Base-by-base conservation (phyloP, 2,113 vertebrate genomes). In the Eclectus roratus region DNA sequence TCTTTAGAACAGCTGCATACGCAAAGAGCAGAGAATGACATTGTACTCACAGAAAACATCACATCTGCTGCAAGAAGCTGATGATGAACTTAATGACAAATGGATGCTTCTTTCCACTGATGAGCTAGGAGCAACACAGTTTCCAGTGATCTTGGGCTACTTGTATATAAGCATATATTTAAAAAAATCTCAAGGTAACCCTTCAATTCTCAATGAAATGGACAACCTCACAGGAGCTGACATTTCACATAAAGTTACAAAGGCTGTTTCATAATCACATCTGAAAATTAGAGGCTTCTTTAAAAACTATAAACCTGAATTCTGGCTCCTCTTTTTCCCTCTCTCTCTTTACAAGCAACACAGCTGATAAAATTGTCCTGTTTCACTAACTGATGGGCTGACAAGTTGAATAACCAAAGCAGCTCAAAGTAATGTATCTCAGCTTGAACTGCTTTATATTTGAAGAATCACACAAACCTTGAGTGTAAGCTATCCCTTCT, bases 101-200 rank as follows among this genome's bases (percentile, higher is more conserved):
- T 1, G 1, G 17, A 56, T 55, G 3, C 8, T 43, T 31, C 35
- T 47, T 52, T 24, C 71, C 46, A 44, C 46, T 53, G 11, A 61
- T 1, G 3, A 3, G 4, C 3, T 49, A 25, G 11, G 11, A 73
- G 21, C 0, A 1, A 68, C 13, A 88, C 7, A n/a, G 46, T 8
- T 84, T 41, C 28, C 50, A 65, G 8, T 37, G 10, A 68, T 53
- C 52, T 43, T 58, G 33, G 18, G 41, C 44, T 47, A 77, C 20
- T 7, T 2, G 5, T 16, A 63, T 11, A 71, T 8, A 78, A 47
- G 61, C 9, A 23, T 10, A 1, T 20, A 23, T 44, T 70, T 69
- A 23, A 17, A 44, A n/a, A 84, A 52, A 50, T 21, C 24, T 52
- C 28, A 86, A 33, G 4, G 17, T 53, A 80, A 69, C 15, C 5